A percentile compares a stretch with the other conserved stretches of the same genome.
Evolutionary conservation across 2,888 invertebrate genomes (phyloP).

Genomic region (Graphium colonna): DNA sequence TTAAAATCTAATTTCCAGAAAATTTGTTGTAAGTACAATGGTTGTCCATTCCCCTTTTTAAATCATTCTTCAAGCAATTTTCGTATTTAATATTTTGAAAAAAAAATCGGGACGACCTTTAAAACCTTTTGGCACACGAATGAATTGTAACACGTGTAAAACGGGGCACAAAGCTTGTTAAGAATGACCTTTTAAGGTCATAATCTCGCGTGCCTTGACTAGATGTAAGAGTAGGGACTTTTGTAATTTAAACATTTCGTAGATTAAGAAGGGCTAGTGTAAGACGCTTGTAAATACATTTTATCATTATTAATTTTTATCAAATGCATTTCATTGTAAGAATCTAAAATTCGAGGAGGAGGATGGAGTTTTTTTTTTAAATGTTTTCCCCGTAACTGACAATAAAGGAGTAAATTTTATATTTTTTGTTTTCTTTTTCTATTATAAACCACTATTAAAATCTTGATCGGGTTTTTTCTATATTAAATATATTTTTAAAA

Average conservation of each 20-base stretch:
- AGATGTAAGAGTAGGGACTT: constrained; percentile 44
- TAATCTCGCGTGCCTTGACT: constrained; percentile 60
- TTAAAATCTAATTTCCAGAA: constrained; percentile 7
- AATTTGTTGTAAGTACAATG: constrained; percentile 42
- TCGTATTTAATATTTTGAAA: constrained; percentile 17
- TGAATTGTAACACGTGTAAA: constrained; percentile 31
- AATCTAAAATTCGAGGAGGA: constrained; percentile 67
- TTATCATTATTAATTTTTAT: constrained; percentile 68
- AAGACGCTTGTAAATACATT: constrained; percentile 64
- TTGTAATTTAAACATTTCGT: constrained; percentile 63
- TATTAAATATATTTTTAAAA: no score
- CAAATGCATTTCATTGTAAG: constrained; percentile 76
- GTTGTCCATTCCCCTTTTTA: not conserved
- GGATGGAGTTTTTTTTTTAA: constrained; percentile 59
- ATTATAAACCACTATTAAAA: no score
- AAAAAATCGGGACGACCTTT: constrained; percentile 23
- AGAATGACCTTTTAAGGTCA: constrained; percentile 29
- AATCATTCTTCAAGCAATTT: no score
- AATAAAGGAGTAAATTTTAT: constrained; percentile 73
- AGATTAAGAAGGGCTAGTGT: constrained; percentile 37
- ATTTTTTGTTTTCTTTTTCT: constrained; percentile 29
- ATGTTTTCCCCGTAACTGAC: constrained; percentile 75
- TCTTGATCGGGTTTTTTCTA: no score
- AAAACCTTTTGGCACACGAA: constrained; percentile 17
- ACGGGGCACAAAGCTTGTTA: constrained; percentile 40